phyloP scores from a whole-genome alignment of 2,797 vertebrate genomes.

The Gastrophryne carolinensis region DNA sequence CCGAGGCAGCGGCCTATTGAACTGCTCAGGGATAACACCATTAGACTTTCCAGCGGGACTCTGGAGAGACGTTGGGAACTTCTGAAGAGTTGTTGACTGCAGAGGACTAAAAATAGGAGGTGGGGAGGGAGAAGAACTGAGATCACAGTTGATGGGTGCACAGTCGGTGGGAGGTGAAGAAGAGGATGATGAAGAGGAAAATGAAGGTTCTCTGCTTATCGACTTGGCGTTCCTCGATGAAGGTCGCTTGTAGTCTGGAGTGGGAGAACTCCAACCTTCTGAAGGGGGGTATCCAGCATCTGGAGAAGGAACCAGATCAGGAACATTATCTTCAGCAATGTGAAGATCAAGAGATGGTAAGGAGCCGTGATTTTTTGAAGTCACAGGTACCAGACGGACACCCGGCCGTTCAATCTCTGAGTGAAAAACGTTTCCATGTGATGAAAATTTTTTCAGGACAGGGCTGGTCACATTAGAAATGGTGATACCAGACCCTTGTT shows the following conservation, averaged over 20 bases:
- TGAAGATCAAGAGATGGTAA: slow-evolving; percentile 77
- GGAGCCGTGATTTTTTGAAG: slow-evolving; percentile 64
- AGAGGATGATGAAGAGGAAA: slow-evolving; percentile 56
- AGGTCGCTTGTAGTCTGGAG: slow-evolving; percentile 15
- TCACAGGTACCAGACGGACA: slow-evolving; percentile 56
- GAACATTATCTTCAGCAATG: slow-evolving; percentile 66
- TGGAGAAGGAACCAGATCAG: slow-evolving; percentile 46
- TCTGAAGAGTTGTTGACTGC: slow-evolving; percentile 70
- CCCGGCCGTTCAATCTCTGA: slow-evolving; percentile 62
- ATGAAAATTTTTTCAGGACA: slow-evolving; percentile 74
- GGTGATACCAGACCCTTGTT: neutral
- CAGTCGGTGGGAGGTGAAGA: slow-evolving; percentile 46
- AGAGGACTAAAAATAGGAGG: slow-evolving; percentile 57
- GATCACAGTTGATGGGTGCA: neutral
- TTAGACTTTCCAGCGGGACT: slow-evolving; percentile 58
- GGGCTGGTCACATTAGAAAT: slow-evolving; percentile 41
- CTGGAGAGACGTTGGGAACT: slow-evolving; percentile 75
- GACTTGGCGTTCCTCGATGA: slow-evolving; percentile 51
- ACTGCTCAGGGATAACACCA: neutral
- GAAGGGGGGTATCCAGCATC: slow-evolving; percentile 18
- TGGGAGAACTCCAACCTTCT: slow-evolving; percentile 57
- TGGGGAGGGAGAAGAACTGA: slow-evolving; percentile 50
- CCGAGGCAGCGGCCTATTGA: slow-evolving; percentile 54
- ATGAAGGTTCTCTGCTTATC: slow-evolving; percentile 59
- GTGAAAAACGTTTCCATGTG: slow-evolving; percentile 72